Percentiles rank a stretch among this genome's conserved stretches.
These are phyloP conservation scores for Reinhardtius hippoglossoides DNA, from an alignment of 2,113 vertebrate genomes.

Conservation along the genomic window DNA sequence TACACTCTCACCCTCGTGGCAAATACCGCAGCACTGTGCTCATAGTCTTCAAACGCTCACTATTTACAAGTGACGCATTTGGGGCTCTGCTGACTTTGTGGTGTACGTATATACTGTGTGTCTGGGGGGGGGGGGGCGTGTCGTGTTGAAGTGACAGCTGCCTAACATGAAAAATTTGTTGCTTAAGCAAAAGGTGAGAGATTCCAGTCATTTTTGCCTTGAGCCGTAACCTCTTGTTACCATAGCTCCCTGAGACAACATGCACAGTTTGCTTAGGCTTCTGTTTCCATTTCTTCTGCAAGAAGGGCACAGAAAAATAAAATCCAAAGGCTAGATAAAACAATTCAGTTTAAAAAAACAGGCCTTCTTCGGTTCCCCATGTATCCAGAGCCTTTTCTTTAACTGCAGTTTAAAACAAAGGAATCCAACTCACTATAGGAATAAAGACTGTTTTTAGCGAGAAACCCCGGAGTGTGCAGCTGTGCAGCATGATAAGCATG, in stretches of 20 bases:
- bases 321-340: slow-evolving; percentile 5
- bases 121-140: slow-evolving; percentile 28
- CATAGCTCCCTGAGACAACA: slow-evolving; percentile 23
- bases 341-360: slow-evolving; percentile 5
- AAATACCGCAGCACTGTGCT: slow-evolving; percentile 63
- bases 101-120: slow-evolving; percentile 24
- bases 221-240: slow-evolving; percentile 41
- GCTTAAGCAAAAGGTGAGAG: slow-evolving; percentile 39
- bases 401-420: slow-evolving; percentile 32
- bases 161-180: slow-evolving; percentile 41
- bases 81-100: slow-evolving; percentile 35
- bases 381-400: slow-evolving; percentile 13
- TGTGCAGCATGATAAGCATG: slow-evolving; percentile 62
- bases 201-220: slow-evolving; percentile 55
- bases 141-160: slow-evolving; percentile 51
- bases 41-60: slow-evolving; percentile 41
- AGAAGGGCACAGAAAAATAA: background rate
- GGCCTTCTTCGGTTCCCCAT: slow-evolving; percentile 4
- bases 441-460: slow-evolving; percentile 45
- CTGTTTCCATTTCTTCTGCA: background rate
- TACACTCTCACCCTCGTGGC: slow-evolving; percentile 49
- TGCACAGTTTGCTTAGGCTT: slow-evolving; percentile 5
- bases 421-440: slow-evolving; percentile 39
- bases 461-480: slow-evolving; percentile 60
- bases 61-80: slow-evolving; percentile 71